Conservation (phyloP, 2,888 invertebrate genomes). For the Ecliptopera silaceata region DNA sequence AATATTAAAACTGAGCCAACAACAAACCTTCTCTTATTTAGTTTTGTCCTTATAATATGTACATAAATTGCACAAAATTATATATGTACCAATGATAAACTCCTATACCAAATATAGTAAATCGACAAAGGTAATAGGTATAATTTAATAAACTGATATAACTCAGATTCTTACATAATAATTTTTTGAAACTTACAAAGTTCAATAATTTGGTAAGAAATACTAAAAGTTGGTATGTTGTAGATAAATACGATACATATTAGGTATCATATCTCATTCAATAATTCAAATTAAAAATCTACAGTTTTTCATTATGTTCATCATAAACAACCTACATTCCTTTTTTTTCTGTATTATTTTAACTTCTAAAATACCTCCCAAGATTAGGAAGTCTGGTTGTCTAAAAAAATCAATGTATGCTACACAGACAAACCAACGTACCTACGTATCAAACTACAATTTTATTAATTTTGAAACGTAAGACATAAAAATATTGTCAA, state of each 20-base stretch:
- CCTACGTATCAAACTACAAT: no score
- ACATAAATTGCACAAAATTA: constrained; percentile 19
- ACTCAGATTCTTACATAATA: constrained; percentile 69
- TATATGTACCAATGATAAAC: constrained; percentile 59
- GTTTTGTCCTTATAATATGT: neutral
- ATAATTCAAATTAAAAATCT: no score
- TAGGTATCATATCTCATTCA: no score
- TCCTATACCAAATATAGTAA: constrained; percentile 53
- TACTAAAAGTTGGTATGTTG: neutral
- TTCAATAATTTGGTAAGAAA: constrained; percentile 7
- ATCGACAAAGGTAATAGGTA: constrained; percentile 47
- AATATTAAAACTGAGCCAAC: neutral
- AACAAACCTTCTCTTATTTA: neutral
- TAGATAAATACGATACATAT: no score
- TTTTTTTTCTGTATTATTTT: constrained; percentile 3
- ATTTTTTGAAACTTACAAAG: constrained; percentile 68
- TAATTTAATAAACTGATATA: constrained; percentile 41
- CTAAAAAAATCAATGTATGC: neutral
- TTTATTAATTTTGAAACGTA: neutral
- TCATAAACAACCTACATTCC: constrained; percentile 9
- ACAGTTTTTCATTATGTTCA: no score
- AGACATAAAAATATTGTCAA: constrained; percentile 68
- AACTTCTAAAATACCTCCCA: neutral
- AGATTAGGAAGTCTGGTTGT: neutral
- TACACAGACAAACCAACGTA: neutral